These are phyloP conservation scores for Dicranocentrus wangi DNA, from an alignment of 2,888 invertebrate species.

Conservation along the genomic window DNA sequence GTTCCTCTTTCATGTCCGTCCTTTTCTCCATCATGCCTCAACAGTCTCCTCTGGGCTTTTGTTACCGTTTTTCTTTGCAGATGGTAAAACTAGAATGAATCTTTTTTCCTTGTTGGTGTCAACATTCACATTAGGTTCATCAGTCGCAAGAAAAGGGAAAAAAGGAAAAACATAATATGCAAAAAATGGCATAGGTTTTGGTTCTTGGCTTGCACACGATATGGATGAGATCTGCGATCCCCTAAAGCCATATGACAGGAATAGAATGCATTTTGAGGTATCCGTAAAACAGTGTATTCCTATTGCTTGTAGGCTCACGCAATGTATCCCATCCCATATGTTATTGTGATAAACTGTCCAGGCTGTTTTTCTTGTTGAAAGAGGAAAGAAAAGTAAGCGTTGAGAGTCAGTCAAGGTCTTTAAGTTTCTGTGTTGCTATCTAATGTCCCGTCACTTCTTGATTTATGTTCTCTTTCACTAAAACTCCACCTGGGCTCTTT, in stretches of 20 bases:
- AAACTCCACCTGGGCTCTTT: not conserved
- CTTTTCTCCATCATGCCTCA: too few relatives aligned
- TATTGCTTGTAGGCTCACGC: too few relatives aligned
- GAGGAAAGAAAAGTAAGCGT: slow-evolving; percentile 2
- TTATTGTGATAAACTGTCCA: not conserved
- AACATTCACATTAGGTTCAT: slow-evolving; percentile 6
- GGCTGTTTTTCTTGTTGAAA: slow-evolving; percentile 12
- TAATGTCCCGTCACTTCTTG: slow-evolving; percentile 50
- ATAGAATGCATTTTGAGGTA: not conserved
- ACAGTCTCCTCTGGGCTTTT: slow-evolving; percentile 26
- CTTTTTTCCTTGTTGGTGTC: slow-evolving; percentile 34
- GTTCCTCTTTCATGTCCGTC: too few relatives aligned
- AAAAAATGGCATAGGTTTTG: too few relatives aligned
- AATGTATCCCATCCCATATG: too few relatives aligned
- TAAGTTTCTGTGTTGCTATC: slow-evolving; percentile 35
- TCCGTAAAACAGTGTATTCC: too few relatives aligned
- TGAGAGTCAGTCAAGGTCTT: slow-evolving; percentile 50
- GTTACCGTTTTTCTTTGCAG: slow-evolving; percentile 24
- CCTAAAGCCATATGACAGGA: not conserved
- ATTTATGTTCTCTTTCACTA: slow-evolving; percentile 47
- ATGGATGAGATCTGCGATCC: not conserved
- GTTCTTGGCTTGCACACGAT: too few relatives aligned
- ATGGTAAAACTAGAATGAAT: slow-evolving; percentile 18
- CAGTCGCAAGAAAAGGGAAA: too few relatives aligned
- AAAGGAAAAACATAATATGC: slow-evolving; percentile 12